A percentile compares a stretch with the other conserved stretches of the same genome.
These are phyloP conservation scores for Larimichthys crocea DNA, from an alignment of 2,113 vertebrate species.

Conservation along the genomic window DNA sequence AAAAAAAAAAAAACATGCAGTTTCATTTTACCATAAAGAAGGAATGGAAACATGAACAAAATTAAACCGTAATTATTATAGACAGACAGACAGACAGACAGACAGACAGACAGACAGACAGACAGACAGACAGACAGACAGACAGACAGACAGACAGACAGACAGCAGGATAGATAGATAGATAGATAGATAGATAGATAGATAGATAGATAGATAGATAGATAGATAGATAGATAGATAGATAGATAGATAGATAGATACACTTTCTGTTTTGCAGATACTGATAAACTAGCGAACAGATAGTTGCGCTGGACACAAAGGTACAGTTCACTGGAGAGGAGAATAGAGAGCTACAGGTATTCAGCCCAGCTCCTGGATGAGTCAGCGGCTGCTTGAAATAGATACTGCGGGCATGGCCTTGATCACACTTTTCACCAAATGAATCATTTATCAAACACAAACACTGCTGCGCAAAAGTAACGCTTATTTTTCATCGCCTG, in stretches of 20 bases:
- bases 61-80: not conserved
- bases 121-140: not conserved
- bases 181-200: too few species aligned
- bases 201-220: too few species aligned
- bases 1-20: not conserved
- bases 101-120: too few species aligned
- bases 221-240: slow-evolving; percentile 1
- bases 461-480: slow-evolving; percentile 69
- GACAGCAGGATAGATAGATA: too few species aligned
- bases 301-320: slow-evolving; percentile 28
- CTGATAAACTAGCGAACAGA: slow-evolving; percentile 27
- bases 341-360: slow-evolving; percentile 68
- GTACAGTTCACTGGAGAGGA: slow-evolving; percentile 62
- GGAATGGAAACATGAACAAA: not conserved
- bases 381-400: slow-evolving; percentile 80
- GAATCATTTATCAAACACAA: slow-evolving; percentile 82
- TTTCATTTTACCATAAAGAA: not conserved
- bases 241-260: too few species aligned
- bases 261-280: slow-evolving; percentile 9
- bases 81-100: too few species aligned
- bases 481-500: slow-evolving; percentile 75
- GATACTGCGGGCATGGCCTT: slow-evolving; percentile 77
- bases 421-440: slow-evolving; percentile 79
- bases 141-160: too few species aligned
- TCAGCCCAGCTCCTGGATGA: slow-evolving; percentile 71